Percentiles rank a stretch among this genome's conserved stretches.
These are phyloP conservation scores for Drosophila planitibia DNA, from an alignment of 2,888 invertebrate species.

Conservation along the genomic window DNA sequence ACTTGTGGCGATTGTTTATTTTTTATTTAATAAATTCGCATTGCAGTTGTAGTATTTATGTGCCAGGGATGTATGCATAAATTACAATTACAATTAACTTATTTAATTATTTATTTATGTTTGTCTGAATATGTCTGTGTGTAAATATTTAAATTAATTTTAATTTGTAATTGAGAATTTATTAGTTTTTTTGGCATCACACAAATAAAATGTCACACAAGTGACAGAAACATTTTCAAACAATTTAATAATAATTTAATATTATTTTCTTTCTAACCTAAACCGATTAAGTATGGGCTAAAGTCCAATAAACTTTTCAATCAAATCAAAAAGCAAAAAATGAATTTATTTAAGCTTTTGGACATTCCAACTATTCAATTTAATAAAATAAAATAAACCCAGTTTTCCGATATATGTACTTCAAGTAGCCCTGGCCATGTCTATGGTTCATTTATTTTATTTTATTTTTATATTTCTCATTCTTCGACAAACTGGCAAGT, in stretches of 20 bases:
- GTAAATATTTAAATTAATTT: neutral
- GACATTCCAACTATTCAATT: neutral
- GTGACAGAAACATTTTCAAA: too few relatives aligned
- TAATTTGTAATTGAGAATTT: neutral
- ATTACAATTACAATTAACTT: neutral
- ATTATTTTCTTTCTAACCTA: neutral
- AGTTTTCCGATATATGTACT: neutral
- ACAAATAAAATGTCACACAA: too few relatives aligned
- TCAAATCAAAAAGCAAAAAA: neutral
- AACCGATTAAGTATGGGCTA: neutral
- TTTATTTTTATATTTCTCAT: conserved; percentile 10
- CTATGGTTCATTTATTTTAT: neutral
- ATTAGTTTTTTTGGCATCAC: neutral
- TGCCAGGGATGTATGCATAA: conserved; percentile 13
- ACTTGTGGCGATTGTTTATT: conserved; percentile 8
- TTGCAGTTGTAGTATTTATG: neutral
- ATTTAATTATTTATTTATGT: neutral
- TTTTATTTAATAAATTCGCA: neutral
- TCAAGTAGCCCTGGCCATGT: conserved; percentile 31
- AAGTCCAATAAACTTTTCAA: too few relatives aligned
- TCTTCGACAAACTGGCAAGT: conserved; percentile 53
- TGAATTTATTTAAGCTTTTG: neutral
- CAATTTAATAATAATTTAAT: too few relatives aligned
- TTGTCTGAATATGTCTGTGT: neutral
- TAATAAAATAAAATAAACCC: neutral